Evolutionary conservation across 1,140 invertebrate genomes (phyloP), one percentile per base, ranked within the genome.

Genomic region (Trichoplusia ni): DNA sequence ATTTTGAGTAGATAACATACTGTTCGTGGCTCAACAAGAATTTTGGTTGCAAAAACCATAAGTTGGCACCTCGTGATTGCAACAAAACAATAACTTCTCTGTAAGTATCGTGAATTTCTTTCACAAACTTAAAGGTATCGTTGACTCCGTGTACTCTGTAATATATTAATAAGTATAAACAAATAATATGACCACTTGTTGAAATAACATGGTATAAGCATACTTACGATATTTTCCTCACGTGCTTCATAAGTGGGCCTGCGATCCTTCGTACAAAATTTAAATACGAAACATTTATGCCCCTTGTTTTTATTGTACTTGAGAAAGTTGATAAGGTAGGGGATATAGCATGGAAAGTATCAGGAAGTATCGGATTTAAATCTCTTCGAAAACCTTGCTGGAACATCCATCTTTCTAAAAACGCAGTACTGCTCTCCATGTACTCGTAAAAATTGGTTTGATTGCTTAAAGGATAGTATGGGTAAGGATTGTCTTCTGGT

Each of bases 371-470:
- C 1, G 87, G 86, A 71, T 77, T 85, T 35, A 90, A 74, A 67
- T 90, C 87, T 75, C 84, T 85, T 21, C 81, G 73, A 67, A 90
- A 90, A 14, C 87, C 87, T 82, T 90, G 84, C 67, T 84, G 78
- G 72, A 82, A 90, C 84, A 90, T 83, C 87, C 87, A 90, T 54
- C 80, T 84, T 64, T 90, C 86, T 29, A 90, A 66, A 72, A 90
- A 90, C 23, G 58, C 64, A 13, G 62, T 56, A 65, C 82, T 79
- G 3, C 23, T 66, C 59, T 84, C 81, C 71, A 90, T 75, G 38
- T 90, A 89, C 4, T 83, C 60, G 67, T 70, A 82, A 18, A 86
- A 51, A 25, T 78, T 64, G 5, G 3, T 47, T 77, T 89, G 76
- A 35, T 29, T 54, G 13, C 33, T 53, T 37, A 77, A 19, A 16